Percentiles rank a stretch among this genome's conserved stretches.
Evolutionary conservation across 2,113 vertebrate species (phyloP).

Genomic region (Lycocorax pyrrhopterus): DNA sequence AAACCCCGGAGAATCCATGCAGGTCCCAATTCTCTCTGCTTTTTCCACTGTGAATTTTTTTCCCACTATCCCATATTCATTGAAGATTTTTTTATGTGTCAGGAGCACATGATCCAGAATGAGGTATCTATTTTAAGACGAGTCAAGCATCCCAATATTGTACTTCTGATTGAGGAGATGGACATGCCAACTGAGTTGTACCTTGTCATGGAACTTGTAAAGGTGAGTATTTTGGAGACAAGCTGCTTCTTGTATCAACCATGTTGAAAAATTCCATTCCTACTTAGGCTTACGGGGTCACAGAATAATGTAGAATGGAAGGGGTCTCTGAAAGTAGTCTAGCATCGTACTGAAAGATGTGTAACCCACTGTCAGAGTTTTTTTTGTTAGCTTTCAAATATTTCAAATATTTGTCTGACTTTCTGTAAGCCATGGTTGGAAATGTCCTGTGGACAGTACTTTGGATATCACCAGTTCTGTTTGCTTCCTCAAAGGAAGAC

Average conservation of each 20-base stretch:
- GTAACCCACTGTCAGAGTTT: background rate
- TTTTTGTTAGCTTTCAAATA: background rate
- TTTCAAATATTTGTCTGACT: background rate
- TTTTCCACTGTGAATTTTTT: background rate
- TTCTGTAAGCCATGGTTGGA: background rate
- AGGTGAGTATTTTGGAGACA: slow-evolving; percentile 74
- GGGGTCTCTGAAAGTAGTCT: background rate
- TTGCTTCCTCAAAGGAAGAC: background rate
- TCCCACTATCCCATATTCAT: background rate
- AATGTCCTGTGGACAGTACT: background rate
- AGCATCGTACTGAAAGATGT: background rate
- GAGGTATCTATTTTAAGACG: slow-evolving; percentile 94
- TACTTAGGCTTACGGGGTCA: background rate
- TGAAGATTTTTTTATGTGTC: slow-evolving; percentile 8
- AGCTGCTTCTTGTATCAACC: background rate
- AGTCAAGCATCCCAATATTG: slow-evolving; percentile 97
- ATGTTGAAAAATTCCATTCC: background rate
- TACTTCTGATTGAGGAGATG: slow-evolving; percentile 96
- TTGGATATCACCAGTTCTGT: background rate
- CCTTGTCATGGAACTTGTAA: slow-evolving; percentile 97
- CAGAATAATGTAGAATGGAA: background rate
- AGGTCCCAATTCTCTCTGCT: background rate
- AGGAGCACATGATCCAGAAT: slow-evolving; percentile 99
- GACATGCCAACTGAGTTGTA: slow-evolving; percentile 91
- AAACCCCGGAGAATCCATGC: background rate